These are phyloP conservation scores for Papio anubis DNA, from an alignment of 2,113 vertebrate genomes.

Conservation along the genomic window DNA sequence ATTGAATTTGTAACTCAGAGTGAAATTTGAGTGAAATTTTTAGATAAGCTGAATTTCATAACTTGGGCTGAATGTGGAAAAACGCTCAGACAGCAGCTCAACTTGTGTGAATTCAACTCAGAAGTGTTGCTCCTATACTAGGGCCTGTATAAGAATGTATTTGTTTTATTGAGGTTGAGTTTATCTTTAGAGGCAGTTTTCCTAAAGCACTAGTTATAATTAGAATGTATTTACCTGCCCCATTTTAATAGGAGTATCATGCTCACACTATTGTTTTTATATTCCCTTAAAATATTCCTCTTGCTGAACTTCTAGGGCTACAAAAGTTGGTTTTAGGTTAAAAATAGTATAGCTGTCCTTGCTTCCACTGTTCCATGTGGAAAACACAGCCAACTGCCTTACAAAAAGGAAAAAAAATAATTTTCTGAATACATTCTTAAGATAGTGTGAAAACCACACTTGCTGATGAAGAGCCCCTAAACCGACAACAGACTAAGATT, in stretches of 20 bases:
- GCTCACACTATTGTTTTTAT: constrained; percentile 24
- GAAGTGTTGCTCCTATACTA: neutral
- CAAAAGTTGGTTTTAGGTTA: constrained; percentile 77
- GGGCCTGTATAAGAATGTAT: neutral
- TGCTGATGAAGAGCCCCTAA: neutral
- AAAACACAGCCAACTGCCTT: constrained; percentile 49
- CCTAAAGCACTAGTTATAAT: constrained; percentile 10
- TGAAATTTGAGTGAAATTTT: neutral
- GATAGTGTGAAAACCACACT: constrained; percentile 41
- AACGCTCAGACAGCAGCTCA: neutral
- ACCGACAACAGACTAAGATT: neutral
- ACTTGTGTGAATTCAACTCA: neutral
- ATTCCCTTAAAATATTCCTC: constrained; percentile 73
- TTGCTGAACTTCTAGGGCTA: constrained; percentile 71
- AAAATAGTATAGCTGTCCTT: constrained; percentile 78
- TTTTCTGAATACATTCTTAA: constrained; percentile 54
- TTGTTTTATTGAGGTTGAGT: neutral
- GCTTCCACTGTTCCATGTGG: constrained; percentile 55
- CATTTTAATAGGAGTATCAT: constrained; percentile 27
- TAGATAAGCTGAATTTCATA: constrained; percentile 16
- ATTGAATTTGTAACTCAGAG: neutral
- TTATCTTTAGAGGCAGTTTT: constrained; percentile 47
- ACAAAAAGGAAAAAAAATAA: constrained; percentile 56
- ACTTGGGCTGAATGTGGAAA: constrained; percentile 36
- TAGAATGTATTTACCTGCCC: constrained; percentile 28